phyloP scores from a whole-genome alignment of 1,140 invertebrate species.

The Drosophila tani region DNA sequence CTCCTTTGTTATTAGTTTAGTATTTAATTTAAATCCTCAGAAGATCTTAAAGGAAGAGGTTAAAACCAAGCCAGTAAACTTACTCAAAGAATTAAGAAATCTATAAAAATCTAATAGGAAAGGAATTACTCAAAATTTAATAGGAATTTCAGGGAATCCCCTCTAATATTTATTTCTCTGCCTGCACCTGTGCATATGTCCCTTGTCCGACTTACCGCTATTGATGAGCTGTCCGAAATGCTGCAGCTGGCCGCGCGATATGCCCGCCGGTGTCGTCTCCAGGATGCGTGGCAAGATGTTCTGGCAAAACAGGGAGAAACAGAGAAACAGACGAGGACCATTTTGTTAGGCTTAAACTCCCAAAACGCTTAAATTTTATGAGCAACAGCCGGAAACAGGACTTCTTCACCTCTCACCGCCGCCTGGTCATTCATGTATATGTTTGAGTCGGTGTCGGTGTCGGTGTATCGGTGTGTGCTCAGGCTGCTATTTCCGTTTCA shows the following conservation, averaged over 20 bases:
- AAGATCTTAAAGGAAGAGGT: too few species aligned
- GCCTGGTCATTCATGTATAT: constrained; percentile 20
- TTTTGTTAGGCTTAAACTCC: constrained; percentile 52
- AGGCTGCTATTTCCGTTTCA: constrained; percentile 72
- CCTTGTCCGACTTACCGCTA: constrained; percentile 60
- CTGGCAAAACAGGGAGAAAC: constrained; percentile 37
- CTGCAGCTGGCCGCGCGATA: constrained; percentile 72
- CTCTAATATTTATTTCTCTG: neutral
- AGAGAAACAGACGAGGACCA: constrained; percentile 1
- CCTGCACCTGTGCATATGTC: constrained; percentile 21
- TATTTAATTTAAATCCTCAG: neutral
- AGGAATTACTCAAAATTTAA: neutral
- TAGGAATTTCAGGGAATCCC: too few species aligned
- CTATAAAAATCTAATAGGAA: neutral
- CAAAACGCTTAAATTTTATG: constrained; percentile 63
- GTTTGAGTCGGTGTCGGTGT: constrained; percentile 28
- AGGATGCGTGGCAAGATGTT: constrained; percentile 71
- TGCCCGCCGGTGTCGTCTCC: constrained; percentile 75
- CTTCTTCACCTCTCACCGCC: constrained; percentile 8
- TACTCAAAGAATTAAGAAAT: too few species aligned
- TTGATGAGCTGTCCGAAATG: constrained; percentile 78
- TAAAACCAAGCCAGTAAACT: too few species aligned
- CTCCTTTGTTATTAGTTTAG: neutral
- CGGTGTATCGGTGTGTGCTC: constrained; percentile 44
- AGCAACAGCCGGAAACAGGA: constrained; percentile 53